Conservation (phyloP, 1,140 invertebrate species). For the Drosophila ohnishii region DNA sequence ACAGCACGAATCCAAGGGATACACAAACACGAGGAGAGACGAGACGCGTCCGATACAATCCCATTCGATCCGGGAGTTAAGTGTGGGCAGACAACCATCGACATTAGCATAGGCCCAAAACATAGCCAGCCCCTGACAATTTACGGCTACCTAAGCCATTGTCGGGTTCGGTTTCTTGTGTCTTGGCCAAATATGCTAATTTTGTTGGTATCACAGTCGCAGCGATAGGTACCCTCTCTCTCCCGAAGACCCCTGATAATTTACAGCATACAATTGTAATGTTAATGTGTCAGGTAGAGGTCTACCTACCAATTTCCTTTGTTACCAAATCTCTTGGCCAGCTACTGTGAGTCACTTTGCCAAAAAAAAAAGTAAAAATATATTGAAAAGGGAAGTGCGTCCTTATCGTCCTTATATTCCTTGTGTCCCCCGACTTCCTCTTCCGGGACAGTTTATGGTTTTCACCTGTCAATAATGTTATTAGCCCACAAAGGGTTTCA, state of each 20-base stretch:
- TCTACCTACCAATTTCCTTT: slow-evolving; percentile 34
- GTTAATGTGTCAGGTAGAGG: slow-evolving; percentile 63
- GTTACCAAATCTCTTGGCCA: slow-evolving; percentile 8
- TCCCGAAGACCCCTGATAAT: slow-evolving; percentile 51
- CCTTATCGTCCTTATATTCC: slow-evolving; percentile 57
- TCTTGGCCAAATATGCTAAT: slow-evolving; percentile 71
- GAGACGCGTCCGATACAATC: slow-evolving; percentile 9
- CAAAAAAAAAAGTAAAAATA: slow-evolving; percentile 1
- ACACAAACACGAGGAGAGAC: slow-evolving; percentile 27
- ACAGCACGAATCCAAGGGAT: slow-evolving; percentile 55
- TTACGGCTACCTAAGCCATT: slow-evolving; percentile 66
- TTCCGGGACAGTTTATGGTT: slow-evolving; percentile 58
- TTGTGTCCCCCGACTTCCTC: slow-evolving; percentile 16
- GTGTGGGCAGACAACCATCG: slow-evolving; percentile 52
- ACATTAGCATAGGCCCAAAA: slow-evolving; percentile 47
- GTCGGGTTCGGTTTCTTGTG: slow-evolving; percentile 37
- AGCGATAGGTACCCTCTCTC: slow-evolving; percentile 2
- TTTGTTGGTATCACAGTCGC: slow-evolving; percentile 52
- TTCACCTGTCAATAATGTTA: slow-evolving; percentile 65
- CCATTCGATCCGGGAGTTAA: slow-evolving; percentile 37
- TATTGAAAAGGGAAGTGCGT: slow-evolving; percentile 32
- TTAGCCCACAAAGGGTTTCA: slow-evolving; percentile 62
- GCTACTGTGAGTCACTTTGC: slow-evolving; percentile 47
- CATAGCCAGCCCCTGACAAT: slow-evolving; percentile 47
- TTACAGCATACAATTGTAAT: slow-evolving; percentile 70